These are phyloP conservation scores for Athalia rosae DNA, from an alignment of 2,888 invertebrate genomes.

Conservation along the genomic window DNA sequence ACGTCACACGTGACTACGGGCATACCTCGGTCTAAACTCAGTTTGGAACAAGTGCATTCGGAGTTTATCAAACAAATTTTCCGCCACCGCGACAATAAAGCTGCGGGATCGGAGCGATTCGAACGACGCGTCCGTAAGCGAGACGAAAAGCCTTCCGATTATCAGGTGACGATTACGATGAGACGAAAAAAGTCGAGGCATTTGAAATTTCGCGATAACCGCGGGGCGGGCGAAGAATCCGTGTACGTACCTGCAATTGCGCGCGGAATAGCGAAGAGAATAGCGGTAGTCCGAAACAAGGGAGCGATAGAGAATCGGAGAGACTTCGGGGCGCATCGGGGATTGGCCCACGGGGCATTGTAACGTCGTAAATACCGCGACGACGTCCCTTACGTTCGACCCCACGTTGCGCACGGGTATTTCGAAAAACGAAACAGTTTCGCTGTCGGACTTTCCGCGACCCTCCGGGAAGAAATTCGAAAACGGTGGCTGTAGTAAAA, in stretches of 20 bases:
- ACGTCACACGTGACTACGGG: no score
- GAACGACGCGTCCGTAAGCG: neutral
- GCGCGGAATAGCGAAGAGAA: slow-evolving; percentile 21
- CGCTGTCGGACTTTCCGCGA: no score
- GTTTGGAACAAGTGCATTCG: neutral
- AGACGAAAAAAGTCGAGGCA: neutral
- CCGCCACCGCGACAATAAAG: slow-evolving; percentile 15
- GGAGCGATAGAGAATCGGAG: slow-evolving; percentile 30
- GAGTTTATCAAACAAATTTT: slow-evolving; percentile 11
- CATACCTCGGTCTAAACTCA: no score
- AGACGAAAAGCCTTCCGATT: neutral
- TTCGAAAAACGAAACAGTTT: neutral
- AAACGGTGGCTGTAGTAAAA: no score
- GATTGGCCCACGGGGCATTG: slow-evolving; percentile 72
- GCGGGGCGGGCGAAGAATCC: neutral
- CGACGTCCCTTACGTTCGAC: slow-evolving; percentile 50
- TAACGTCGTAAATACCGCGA: slow-evolving; percentile 72
- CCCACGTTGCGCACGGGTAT: slow-evolving; percentile 28
- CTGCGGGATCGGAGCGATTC: slow-evolving; percentile 30
- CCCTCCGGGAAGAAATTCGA: no score
- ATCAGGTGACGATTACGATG: neutral
- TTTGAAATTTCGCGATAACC: neutral
- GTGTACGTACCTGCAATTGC: slow-evolving; percentile 24
- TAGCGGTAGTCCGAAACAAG: neutral
- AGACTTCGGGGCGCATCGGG: slow-evolving; percentile 56